These are phyloP conservation scores for Mesocricetus auratus DNA, from an alignment of 2,113 vertebrate species.

Conservation along the genomic window DNA sequence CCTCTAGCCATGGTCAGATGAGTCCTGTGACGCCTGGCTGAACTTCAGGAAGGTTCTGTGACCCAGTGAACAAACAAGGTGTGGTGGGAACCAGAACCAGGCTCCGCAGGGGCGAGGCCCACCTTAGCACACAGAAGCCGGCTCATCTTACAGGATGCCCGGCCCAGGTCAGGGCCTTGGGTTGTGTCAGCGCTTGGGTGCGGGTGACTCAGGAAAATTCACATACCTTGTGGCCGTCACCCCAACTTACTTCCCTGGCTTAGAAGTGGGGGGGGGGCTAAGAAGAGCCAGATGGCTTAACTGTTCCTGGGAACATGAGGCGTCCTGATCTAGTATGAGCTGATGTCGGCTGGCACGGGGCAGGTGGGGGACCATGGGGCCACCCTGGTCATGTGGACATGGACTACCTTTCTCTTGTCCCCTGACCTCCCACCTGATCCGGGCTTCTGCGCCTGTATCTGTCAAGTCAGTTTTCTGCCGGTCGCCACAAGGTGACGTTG, in stretches of 20 bases:
- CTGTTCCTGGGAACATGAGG: not conserved
- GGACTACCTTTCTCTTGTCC: not conserved
- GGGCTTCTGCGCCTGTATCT: not conserved
- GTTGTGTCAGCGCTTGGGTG: not conserved
- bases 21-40: not conserved
- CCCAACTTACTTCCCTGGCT: not conserved
- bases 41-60: constrained; percentile 22
- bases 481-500: not conserved
- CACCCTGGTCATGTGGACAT: too few relatives aligned
- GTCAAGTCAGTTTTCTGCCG: not conserved
- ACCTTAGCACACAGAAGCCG: not conserved
- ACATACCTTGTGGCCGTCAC: fast-evolving
- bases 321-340: not conserved
- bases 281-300: not conserved
- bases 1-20: not conserved
- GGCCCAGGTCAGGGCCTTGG: not conserved
- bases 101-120: not conserved
- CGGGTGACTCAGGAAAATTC: not conserved
- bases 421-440: not conserved
- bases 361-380: too few relatives aligned
- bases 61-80: constrained; percentile 14
- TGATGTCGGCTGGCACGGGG: not conserved
- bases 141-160: not conserved
- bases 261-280: not conserved
- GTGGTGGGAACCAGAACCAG: constrained; percentile 25